phyloP scores from a whole-genome alignment of 2,113 vertebrate species.

The Coryphaenoides rupestris region DNA sequence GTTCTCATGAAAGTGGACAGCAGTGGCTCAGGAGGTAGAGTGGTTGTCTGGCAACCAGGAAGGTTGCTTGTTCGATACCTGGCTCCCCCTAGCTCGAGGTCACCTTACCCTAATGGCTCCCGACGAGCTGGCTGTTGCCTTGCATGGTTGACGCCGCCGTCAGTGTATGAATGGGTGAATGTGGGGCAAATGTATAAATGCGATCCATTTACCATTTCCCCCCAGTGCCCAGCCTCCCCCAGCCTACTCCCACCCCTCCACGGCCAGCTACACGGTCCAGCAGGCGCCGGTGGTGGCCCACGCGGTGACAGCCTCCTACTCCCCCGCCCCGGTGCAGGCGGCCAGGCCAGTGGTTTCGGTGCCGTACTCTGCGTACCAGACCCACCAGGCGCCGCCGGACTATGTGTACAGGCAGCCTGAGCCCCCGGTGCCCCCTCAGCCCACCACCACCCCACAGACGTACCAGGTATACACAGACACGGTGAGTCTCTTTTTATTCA shows the following conservation, averaged over 20 bases:
- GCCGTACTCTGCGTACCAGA: slow-evolving; percentile 61
- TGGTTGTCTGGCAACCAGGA: not conserved
- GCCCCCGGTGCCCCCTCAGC: slow-evolving; percentile 43
- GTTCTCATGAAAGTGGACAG: no score
- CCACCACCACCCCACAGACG: slow-evolving; percentile 63
- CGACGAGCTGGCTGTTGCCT: no score
- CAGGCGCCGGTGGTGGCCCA: slow-evolving; percentile 57
- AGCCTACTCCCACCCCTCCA: slow-evolving; percentile 65
- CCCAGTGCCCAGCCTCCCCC: slow-evolving; percentile 66
- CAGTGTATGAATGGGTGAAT: no score
- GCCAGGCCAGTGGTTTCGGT: slow-evolving; percentile 49
- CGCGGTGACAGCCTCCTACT: slow-evolving; percentile 61
- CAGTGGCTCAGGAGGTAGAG: no score
- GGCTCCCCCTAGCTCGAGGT: no score
- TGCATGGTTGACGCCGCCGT: no score
- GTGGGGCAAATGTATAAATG: no score
- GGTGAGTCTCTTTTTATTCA: slow-evolving; percentile 52
- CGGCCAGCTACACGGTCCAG: slow-evolving; percentile 63
- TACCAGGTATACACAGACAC: slow-evolving; percentile 74
- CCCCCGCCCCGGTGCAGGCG: slow-evolving; percentile 54
- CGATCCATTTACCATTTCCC: no score
- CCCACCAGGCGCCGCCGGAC: slow-evolving; percentile 62
- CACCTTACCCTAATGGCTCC: no score
- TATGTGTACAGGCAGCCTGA: slow-evolving; percentile 64
- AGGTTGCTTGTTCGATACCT: no score